Conservation (phyloP, 2,888 invertebrate species). For the Eupithecia exiguata region DNA sequence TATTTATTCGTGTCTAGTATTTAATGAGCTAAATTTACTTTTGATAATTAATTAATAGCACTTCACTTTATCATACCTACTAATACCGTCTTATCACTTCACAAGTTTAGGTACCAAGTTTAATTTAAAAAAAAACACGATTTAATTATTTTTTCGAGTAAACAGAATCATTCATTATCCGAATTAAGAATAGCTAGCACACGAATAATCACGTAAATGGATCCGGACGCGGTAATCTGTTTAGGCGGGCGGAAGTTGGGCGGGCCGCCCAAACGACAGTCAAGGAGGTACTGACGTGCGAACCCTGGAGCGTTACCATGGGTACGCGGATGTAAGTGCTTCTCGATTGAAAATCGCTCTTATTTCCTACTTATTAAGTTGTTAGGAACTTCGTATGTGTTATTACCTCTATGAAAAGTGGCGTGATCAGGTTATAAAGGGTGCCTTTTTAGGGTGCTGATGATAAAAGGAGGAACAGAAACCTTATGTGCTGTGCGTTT, state of each 20-base stretch:
- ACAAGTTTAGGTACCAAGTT: neutral
- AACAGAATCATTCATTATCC: neutral
- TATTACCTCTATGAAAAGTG: neutral
- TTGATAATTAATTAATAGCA: neutral
- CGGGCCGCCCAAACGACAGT: conserved; percentile 61
- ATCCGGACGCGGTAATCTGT: conserved; percentile 17
- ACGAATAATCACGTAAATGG: neutral
- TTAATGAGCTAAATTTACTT: neutral
- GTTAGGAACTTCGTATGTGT: conserved; percentile 2
- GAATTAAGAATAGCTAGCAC: neutral
- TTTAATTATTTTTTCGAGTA: neutral
- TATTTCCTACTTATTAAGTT: conserved; percentile 19
- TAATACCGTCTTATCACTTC: neutral
- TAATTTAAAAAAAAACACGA: neutral
- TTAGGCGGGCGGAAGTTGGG: conserved; percentile 51
- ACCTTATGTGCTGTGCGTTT: neutral
- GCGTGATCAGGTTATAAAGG: neutral
- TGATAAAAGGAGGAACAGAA: neutral
- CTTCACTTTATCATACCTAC: neutral
- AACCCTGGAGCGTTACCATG: conserved; percentile 44
- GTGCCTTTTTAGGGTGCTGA: neutral
- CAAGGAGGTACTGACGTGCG: conserved; percentile 54
- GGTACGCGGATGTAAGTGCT: conserved; percentile 37
- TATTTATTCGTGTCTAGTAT: neutral
- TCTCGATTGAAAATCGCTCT: conserved; percentile 34